phyloP scores from a whole-genome alignment of 2,797 vertebrate genomes.

The Hephaestus fuliginosus region DNA sequence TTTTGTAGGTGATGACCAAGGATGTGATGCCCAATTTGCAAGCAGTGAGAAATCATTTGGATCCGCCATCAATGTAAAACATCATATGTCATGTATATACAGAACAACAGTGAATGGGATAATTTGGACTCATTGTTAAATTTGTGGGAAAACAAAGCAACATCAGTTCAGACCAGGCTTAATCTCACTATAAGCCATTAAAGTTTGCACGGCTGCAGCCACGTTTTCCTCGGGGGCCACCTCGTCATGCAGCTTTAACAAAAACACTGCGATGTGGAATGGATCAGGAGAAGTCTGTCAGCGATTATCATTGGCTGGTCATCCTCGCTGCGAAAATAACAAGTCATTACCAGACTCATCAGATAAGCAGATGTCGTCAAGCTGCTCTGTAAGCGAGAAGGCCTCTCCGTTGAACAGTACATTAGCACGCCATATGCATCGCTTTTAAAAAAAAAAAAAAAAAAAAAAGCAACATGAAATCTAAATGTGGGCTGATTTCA shows the following conservation, averaged over 20 bases:
- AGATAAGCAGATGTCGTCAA: constrained; percentile 88
- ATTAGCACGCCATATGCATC: constrained; percentile 67
- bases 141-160: constrained; percentile 17
- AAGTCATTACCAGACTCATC: constrained; percentile 80
- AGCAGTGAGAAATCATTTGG: constrained; percentile 1
- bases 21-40: background rate
- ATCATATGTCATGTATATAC: background rate
- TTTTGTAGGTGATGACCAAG: background rate
- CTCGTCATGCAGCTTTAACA: constrained; percentile 32
- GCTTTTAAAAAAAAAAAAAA: background rate
- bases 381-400: constrained; percentile 80
- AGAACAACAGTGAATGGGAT: constrained; percentile 19
- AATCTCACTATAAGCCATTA: constrained; percentile 41
- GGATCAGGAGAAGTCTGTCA: constrained; percentile 62
- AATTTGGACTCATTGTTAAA: constrained; percentile 29
- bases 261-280: constrained; percentile 38
- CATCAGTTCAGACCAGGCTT: constrained; percentile 26
- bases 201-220: constrained; percentile 34
- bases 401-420: constrained; percentile 71
- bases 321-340: constrained; percentile 63
- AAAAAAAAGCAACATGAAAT: constrained; percentile 29
- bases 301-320: constrained; percentile 74
- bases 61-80: constrained; percentile 30
- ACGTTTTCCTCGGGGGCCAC: constrained; percentile 40
- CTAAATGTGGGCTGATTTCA: constrained; percentile 45